These are phyloP conservation scores for Balaenoptera acutorostrata DNA, from an alignment of 2,113 vertebrate species.

Conservation along the genomic window DNA sequence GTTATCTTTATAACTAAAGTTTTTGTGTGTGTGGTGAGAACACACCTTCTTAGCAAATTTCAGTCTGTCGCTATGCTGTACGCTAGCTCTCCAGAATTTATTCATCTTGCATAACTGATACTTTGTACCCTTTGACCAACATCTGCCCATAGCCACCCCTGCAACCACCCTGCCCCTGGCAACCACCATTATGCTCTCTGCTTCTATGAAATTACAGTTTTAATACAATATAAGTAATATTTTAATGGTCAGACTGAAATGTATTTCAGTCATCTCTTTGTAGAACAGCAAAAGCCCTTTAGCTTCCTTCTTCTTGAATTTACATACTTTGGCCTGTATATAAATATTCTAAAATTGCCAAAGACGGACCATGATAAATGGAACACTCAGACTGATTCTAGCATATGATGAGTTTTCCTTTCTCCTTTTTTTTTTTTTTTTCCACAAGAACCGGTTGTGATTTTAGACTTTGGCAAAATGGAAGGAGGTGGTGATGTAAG, in stretches of 20 bases:
- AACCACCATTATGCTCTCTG: neutral
- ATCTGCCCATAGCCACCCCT: neutral
- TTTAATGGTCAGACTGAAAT: slow-evolving; percentile 6
- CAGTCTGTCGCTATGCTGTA: neutral
- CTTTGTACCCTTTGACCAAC: neutral
- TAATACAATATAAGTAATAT: neutral
- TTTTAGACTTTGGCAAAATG: slow-evolving; percentile 30
- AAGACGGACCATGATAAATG: neutral
- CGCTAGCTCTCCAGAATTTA: neutral
- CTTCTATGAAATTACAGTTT: neutral
- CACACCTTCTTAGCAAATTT: neutral
- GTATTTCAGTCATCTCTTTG: neutral
- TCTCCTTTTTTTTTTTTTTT: neutral
- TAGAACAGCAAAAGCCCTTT: neutral
- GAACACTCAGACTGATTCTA: neutral
- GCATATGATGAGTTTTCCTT: neutral
- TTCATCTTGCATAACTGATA: neutral
- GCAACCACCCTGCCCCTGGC: neutral
- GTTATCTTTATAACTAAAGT: neutral
- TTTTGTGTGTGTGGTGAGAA: neutral
- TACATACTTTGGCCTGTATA: neutral
- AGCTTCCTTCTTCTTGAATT: neutral
- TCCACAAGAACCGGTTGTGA: neutral
- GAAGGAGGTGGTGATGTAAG: neutral
- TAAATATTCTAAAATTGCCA: neutral